Evolutionary conservation across 2,113 vertebrate species (phyloP).

Genomic region (Notarius lentiginosus): DNA sequence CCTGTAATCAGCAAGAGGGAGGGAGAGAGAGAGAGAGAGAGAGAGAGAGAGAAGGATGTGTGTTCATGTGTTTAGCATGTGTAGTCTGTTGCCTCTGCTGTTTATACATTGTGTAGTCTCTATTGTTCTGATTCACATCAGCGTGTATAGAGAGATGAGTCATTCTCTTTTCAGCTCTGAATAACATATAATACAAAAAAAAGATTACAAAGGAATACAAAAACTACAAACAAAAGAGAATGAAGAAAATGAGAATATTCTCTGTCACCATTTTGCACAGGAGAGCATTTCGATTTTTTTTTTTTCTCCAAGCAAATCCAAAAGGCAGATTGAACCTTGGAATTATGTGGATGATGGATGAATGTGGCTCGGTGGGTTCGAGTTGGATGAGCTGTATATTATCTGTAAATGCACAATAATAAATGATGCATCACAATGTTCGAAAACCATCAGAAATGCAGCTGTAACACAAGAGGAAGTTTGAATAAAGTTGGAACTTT

Average conservation of each 20-base stretch:
- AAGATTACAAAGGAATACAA: neutral
- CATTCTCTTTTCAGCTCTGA: neutral
- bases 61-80: neutral
- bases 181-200: neutral
- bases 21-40: neutral
- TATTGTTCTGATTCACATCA: slow-evolving; percentile 19
- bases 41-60: slow-evolving; percentile 1
- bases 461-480: neutral
- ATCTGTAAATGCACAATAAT: neutral
- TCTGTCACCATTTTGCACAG: neutral
- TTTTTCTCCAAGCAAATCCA: neutral
- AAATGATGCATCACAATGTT: neutral
- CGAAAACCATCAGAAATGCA: neutral
- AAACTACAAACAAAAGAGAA: neutral
- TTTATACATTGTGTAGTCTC: neutral
- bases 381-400: slow-evolving; percentile 5
- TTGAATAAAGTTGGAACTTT: neutral
- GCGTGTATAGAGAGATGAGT: neutral
- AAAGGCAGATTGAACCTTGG: neutral
- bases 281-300: neutral
- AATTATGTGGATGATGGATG: neutral
- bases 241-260: neutral
- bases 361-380: neutral
- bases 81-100: neutral
- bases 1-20: slow-evolving; percentile 5